Evolutionary conservation across 2,888 invertebrate genomes (phyloP).

Genomic region (Idaea straminata): DNA sequence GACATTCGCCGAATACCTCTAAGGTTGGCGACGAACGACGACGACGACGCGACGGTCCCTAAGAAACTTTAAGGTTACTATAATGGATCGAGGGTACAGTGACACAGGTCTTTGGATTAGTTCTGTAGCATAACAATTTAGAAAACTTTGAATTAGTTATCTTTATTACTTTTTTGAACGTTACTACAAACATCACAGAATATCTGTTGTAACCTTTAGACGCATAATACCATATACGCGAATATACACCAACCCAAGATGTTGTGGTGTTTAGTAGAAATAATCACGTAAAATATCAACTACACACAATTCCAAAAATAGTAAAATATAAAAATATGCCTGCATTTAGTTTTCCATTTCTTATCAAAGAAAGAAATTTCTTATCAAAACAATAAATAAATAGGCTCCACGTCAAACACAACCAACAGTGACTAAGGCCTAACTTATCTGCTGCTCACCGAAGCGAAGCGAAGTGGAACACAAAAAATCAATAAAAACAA

Average conservation of each 20-base stretch:
- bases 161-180: not conserved
- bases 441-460: not conserved
- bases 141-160: not conserved
- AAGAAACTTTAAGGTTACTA: slow-evolving; percentile 29
- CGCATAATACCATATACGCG: no score
- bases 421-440: not conserved
- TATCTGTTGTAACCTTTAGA: no score
- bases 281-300: no score
- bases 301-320: no score
- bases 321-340: no score
- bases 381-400: not conserved
- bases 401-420: not conserved
- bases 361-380: no score
- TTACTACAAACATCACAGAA: not conserved
- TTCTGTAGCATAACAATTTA: not conserved
- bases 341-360: not conserved
- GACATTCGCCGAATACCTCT: slow-evolving; percentile 53
- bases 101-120: slow-evolving; percentile 9
- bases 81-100: slow-evolving; percentile 27
- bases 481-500: not conserved
- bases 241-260: no score
- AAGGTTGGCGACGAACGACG: slow-evolving; percentile 24
- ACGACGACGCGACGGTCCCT: slow-evolving; percentile 12
- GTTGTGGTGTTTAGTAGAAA: no score
- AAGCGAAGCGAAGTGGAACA: not conserved